Evolutionary conservation across 2,888 invertebrate species (phyloP).

Genomic region (Hypsopygia costalis): DNA sequence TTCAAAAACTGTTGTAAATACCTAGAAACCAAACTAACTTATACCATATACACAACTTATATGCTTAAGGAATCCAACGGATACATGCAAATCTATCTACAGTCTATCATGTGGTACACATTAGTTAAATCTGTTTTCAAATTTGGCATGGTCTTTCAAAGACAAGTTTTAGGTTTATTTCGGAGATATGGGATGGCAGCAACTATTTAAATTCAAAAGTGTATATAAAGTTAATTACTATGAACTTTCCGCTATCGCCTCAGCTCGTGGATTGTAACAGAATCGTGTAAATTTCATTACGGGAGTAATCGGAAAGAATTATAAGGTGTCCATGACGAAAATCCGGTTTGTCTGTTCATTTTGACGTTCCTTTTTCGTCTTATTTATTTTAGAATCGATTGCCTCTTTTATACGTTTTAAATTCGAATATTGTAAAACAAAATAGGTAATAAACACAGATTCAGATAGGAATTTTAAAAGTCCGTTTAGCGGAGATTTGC

Average conservation of each 20-base stretch:
- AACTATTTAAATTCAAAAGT: no score
- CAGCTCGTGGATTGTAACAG: constrained; percentile 11
- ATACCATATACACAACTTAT: no score
- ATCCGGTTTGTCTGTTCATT: constrained; percentile 24
- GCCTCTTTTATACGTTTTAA: background rate
- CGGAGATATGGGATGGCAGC: no score
- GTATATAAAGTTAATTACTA: no score
- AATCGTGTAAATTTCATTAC: constrained; percentile 35
- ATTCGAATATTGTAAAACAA: background rate
- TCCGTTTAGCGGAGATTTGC: background rate
- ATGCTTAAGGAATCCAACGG: no score
- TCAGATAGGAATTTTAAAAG: background rate
- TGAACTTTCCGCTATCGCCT: constrained; percentile 6
- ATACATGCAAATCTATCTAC: no score
- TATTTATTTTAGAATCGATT: constrained; percentile 24
- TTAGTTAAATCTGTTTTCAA: no score
- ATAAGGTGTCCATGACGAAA: constrained; percentile 40
- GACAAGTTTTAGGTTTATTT: no score
- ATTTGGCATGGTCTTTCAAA: no score
- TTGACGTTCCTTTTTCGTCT: constrained; percentile 27
- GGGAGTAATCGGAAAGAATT: constrained; percentile 41
- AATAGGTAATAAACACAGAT: background rate
- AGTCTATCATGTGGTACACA: no score
- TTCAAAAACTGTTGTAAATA: no score
- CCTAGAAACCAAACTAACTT: no score